Conservation (phyloP, 2,113 vertebrate species). For the Sinocyclocheilus grahami region DNA sequence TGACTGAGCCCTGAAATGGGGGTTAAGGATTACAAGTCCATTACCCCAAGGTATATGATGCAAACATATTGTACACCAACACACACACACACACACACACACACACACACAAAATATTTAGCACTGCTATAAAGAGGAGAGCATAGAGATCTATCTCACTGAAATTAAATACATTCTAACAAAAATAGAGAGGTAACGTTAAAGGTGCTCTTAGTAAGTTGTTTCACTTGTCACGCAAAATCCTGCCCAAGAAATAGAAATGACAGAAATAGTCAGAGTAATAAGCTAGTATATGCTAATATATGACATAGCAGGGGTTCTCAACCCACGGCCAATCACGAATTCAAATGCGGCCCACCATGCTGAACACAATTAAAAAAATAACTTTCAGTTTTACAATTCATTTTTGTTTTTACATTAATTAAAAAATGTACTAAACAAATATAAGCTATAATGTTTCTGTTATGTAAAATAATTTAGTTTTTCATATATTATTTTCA, state of each 20-base stretch:
- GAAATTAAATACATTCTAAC: background rate
- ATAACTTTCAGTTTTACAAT: too few relatives aligned
- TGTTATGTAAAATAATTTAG: too few relatives aligned
- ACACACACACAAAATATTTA: background rate
- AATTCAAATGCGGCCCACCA: too few relatives aligned
- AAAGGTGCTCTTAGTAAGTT: too few relatives aligned
- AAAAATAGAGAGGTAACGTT: too few relatives aligned
- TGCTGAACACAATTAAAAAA: too few relatives aligned
- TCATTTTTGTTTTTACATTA: too few relatives aligned
- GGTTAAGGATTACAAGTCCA: conserved; percentile 21
- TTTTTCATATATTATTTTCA: too few relatives aligned
- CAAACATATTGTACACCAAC: background rate
- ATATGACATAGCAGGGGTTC: too few relatives aligned
- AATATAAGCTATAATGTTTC: too few relatives aligned
- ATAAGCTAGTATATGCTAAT: background rate
- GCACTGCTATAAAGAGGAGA: background rate
- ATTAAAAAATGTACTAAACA: too few relatives aligned
- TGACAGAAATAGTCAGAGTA: background rate
- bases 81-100: background rate
- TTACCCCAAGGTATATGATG: conserved; percentile 33
- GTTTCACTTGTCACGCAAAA: background rate
- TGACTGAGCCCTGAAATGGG: conserved; percentile 18
- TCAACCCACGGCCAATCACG: too few relatives aligned
- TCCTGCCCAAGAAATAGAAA: background rate
- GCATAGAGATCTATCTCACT: background rate